Conservation (phyloP, 1,140 invertebrate species). For the Drosophila cardini region DNA sequence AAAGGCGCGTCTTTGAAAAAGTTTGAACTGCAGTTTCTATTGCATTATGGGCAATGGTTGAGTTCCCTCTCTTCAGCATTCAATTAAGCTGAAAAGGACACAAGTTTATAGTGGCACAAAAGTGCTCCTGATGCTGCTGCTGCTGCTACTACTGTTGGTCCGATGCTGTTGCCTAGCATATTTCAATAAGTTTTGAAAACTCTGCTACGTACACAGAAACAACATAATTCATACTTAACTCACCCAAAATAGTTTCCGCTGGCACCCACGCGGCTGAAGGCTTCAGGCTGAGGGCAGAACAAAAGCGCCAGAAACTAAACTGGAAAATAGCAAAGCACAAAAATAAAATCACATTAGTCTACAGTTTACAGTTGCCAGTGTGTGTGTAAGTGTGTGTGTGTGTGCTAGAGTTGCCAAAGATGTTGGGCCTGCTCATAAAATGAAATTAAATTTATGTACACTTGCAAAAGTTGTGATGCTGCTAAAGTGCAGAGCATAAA, state of each 20-base stretch:
- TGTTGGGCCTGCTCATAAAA: constrained; percentile 75
- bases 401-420: constrained; percentile 60
- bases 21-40: constrained; percentile 59
- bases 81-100: constrained; percentile 78
- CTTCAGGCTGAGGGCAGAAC: constrained; percentile 32
- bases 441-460: constrained; percentile 81
- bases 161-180: constrained; percentile 53
- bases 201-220: constrained; percentile 64
- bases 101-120: constrained; percentile 58
- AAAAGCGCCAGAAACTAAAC: constrained; percentile 47
- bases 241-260: constrained; percentile 73
- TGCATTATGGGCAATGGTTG: constrained; percentile 47
- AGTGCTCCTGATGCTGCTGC: constrained; percentile 21
- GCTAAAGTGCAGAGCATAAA: constrained; percentile 50
- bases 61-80: constrained; percentile 51
- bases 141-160: too few relatives aligned
- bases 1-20: constrained; percentile 48
- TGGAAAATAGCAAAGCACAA: constrained; percentile 66
- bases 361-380: constrained; percentile 31
- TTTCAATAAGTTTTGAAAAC: constrained; percentile 81
- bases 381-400: constrained; percentile 27
- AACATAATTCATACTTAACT: constrained; percentile 84
- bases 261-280: constrained; percentile 41
- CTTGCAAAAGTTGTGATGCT: constrained; percentile 72
- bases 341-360: constrained; percentile 77